Conservation (phyloP, 1,140 invertebrate species). For the Drosophila nannoptera region DNA sequence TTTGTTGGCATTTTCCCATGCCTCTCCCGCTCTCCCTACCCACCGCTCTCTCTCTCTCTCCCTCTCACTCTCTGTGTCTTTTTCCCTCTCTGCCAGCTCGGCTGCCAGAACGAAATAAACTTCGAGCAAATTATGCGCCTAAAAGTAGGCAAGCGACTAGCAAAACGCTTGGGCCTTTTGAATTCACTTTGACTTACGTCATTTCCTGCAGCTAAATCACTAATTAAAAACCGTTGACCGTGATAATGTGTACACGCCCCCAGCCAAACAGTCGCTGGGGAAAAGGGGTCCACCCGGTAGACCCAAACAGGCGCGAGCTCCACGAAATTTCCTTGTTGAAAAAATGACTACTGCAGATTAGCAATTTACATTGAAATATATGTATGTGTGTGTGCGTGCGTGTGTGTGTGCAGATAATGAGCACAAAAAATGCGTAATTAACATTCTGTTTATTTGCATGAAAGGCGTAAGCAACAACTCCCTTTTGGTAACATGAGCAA, state of each 20-base stretch:
- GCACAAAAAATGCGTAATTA: slow-evolving; percentile 23
- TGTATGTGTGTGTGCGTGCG: background rate
- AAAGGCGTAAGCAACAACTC: background rate
- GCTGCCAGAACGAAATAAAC: slow-evolving; percentile 8
- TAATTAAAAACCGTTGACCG: slow-evolving; percentile 62
- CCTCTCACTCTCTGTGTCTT: background rate
- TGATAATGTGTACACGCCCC: slow-evolving; percentile 47
- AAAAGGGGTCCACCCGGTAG: background rate
- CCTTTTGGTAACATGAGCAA: background rate
- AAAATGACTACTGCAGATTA: slow-evolving; percentile 10
- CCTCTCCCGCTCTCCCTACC: no score
- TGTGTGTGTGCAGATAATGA: slow-evolving; percentile 1
- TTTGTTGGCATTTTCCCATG: background rate
- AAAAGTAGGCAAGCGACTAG: slow-evolving; percentile 27
- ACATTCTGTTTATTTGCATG: slow-evolving; percentile 8
- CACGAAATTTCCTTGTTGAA: slow-evolving; percentile 6
- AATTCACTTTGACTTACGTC: slow-evolving; percentile 51
- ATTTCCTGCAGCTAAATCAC: slow-evolving; percentile 55
- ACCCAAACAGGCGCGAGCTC: background rate
- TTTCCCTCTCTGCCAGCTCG: background rate
- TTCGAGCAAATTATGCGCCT: slow-evolving; percentile 28
- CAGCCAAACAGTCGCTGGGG: background rate
- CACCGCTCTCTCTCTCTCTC: background rate
- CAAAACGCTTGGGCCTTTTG: slow-evolving; percentile 9
- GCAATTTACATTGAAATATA: slow-evolving; percentile 1